Base-by-base conservation (phyloP, 2,888 invertebrate genomes). In the Xylocampa areola region DNA sequence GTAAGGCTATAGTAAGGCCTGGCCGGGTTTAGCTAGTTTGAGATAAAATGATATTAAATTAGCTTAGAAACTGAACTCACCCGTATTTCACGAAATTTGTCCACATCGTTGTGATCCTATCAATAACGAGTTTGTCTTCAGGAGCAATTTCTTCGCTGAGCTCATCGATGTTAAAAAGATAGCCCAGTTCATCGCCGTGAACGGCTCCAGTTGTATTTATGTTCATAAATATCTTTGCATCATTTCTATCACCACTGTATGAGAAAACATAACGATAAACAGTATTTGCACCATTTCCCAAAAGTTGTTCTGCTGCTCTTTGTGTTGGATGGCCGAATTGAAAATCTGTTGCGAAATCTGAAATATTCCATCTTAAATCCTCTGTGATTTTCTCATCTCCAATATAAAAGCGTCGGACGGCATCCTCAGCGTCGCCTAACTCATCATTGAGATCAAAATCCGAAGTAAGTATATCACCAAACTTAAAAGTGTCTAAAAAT, bases 21-120 rank as follows among this genome's bases (percentile, higher is more conserved):
- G n/a, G n/a, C n/a, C n/a, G n/a, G n/a, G n/a, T n/a, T n/a, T n/a
- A n/a, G n/a, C n/a, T n/a, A n/a, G n/a, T n/a, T n/a, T n/a, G n/a
- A n/a, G n/a, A n/a, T n/a, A n/a, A n/a, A n/a, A n/a, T n/a, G n/a
- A n/a, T n/a, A n/a, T n/a, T n/a, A n/a, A n/a, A n/a, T n/a, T n/a
- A n/a, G n/a, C n/a, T n/a, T n/a, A n/a, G n/a, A n/a, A n/a, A n/a
- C n/a, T n/a, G n/a, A n/a, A 36, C 59, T 39, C 6, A 43, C 51
- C 52, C 41, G 11, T 25, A 49, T 4, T 16, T 71, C 1, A 63
- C 78, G 29, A 78, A 79, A 25, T 77, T 79, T 2, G 70, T 65
- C 76, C 77, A 77, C 14, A 72, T 49, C 5, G 49, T 67, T 1
- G 68, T 63, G 27, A 66, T 49, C 14, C 58, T 37, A 17, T 78